Base-by-base conservation (phyloP, 2,113 vertebrate species). In the Capreolus pygargus region DNA sequence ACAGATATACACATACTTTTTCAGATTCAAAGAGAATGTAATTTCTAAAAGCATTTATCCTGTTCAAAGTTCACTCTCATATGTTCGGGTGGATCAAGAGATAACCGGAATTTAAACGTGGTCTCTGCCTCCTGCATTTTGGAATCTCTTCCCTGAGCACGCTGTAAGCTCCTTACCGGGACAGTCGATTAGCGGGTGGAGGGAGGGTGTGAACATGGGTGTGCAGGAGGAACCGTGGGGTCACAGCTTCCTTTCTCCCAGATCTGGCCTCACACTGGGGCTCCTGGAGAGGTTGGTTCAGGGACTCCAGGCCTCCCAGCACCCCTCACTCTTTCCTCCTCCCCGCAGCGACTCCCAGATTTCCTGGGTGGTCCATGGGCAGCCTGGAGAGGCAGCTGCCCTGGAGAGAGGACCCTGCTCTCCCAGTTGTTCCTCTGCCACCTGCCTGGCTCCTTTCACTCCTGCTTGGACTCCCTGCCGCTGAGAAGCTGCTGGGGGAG, bases 351-450 rank as follows among this genome's bases (percentile, higher is more conserved):
- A 97, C 98, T 98, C 98, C 97, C 98, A 98, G 98, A 94, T 99
- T 99, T 98, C 98, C 98, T 99, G 99, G 98, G 98, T 99, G 99
- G 99, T 99, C 99, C 98, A 98, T 98, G 98, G 99, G 98, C 97
- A 97, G 98, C 98, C 96, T 98, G 99, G 98, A 99, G 98, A 98
- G 98, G 96, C 97, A 92, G 98, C 96, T 97, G 97, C 97, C 98
- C 98, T 96, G 85, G 94, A 93, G 94, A 97, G 98, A 94, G 61
- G 97, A 52, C 88, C 97, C 89, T 98, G 98, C 97, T 97, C 96
- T 98, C 97, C 83, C 95, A 94, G 83, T 95, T 93, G 61, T 91
- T 97, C 96, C 94, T 98, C 99, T 97, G 97, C 98, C 97, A 95
- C 93, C 96, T 98, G 81, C 52, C n/a, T 25, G 17, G 45, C 97